phyloP scores from a whole-genome alignment of 2,113 vertebrate genomes.

The Podiceps cristatus region DNA sequence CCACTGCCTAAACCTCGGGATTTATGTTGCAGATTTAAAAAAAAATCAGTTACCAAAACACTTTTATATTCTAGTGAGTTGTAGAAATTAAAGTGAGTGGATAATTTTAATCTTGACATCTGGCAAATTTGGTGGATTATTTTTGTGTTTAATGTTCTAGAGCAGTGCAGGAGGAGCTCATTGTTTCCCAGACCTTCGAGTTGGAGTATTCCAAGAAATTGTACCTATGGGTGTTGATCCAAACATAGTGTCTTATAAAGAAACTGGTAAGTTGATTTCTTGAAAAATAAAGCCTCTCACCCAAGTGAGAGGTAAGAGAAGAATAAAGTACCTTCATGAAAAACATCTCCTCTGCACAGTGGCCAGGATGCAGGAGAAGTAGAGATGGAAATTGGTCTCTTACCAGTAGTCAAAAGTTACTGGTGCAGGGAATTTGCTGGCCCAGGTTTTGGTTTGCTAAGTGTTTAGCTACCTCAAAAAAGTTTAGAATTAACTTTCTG shows the following conservation, averaged over 20 bases:
- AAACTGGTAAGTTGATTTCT: slow-evolving; percentile 82
- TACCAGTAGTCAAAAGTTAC: not conserved
- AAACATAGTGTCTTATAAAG: slow-evolving; percentile 84
- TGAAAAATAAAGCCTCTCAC: not conserved
- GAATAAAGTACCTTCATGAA: not conserved
- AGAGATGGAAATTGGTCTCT: not conserved
- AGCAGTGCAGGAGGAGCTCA: slow-evolving; percentile 88
- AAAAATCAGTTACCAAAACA: not conserved
- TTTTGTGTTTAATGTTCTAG: slow-evolving; percentile 75
- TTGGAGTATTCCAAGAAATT: slow-evolving; percentile 92
- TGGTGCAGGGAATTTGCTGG: not conserved
- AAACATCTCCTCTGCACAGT: not conserved
- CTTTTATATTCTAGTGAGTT: not conserved
- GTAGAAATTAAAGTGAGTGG: not conserved
- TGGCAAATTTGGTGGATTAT: not conserved
- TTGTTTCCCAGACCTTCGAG: slow-evolving; percentile 90
- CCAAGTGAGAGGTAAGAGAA: not conserved
- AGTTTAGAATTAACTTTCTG: not conserved
- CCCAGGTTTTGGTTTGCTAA: not conserved
- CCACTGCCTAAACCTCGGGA: not conserved
- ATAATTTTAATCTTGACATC: not conserved
- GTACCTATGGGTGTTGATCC: slow-evolving; percentile 96
- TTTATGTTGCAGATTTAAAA: not conserved
- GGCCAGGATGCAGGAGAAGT: not conserved
- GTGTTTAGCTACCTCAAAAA: not conserved